phyloP scores from a whole-genome alignment of 2,888 invertebrate genomes.

The Geophilus truncorum region DNA sequence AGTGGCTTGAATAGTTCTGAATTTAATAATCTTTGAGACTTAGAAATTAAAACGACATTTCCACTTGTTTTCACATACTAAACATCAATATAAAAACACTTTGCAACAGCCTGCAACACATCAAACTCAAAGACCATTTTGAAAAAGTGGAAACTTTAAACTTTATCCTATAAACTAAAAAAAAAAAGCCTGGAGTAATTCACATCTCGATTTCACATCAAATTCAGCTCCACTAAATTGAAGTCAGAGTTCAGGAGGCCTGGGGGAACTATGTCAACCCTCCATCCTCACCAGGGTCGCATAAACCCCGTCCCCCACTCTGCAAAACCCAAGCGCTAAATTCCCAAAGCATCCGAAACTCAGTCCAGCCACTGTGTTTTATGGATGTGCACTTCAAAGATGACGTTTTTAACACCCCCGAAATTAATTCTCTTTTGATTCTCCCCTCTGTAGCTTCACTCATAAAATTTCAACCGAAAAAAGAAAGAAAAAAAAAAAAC shows the following conservation, averaged over 20 bases:
- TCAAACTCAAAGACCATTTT: not conserved
- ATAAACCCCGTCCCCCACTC: not conserved
- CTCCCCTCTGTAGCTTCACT: not conserved
- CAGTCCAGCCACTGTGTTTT: not conserved
- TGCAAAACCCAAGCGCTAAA: not conserved
- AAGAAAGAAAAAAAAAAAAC: not conserved
- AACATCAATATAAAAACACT: too few relatives aligned
- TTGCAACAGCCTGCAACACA: too few relatives aligned
- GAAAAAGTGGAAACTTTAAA: not conserved
- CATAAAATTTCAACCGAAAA: not conserved
- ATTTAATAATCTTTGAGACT: too few relatives aligned
- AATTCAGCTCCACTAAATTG: constrained; percentile 13
- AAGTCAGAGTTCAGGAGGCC: constrained; percentile 22
- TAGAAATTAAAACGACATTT: too few relatives aligned
- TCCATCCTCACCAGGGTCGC: not conserved
- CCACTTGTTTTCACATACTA: too few relatives aligned
- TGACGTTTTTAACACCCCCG: not conserved
- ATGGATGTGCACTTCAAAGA: not conserved
- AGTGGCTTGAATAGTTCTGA: too few relatives aligned
- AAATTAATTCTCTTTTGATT: not conserved
- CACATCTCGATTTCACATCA: constrained; percentile 25
- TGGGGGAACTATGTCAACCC: constrained; percentile 15
- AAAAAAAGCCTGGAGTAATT: not conserved
- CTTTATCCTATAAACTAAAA: not conserved
- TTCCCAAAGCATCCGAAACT: not conserved